phyloP scores from a whole-genome alignment of 2,888 invertebrate genomes.

The Dynastes maya region DNA sequence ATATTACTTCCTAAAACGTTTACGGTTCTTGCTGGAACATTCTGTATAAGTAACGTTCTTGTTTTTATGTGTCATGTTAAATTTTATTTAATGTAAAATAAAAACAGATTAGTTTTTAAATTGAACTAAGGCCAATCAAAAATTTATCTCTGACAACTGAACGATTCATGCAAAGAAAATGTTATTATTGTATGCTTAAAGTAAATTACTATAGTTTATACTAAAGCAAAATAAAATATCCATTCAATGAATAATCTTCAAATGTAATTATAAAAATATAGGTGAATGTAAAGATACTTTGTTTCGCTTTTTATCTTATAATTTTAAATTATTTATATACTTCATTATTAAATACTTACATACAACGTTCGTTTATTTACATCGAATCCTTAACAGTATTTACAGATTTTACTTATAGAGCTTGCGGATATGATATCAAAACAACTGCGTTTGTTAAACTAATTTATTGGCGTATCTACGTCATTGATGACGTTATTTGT shows the following conservation, averaged over 20 bases:
- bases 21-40: too few species aligned
- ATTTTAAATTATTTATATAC: neutral
- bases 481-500: slow-evolving; percentile 16
- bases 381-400: neutral
- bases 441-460: slow-evolving; percentile 11
- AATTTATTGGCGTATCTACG: slow-evolving; percentile 1
- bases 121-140: too few species aligned
- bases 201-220: too few species aligned
- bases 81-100: too few species aligned
- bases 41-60: too few species aligned
- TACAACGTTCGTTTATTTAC: neutral
- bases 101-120: too few species aligned
- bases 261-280: neutral
- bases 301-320: neutral
- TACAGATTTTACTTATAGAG: neutral
- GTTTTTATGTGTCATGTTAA: too few species aligned
- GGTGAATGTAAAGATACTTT: neutral
- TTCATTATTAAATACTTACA: too few species aligned
- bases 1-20: too few species aligned
- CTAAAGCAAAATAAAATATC: neutral
- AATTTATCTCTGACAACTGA: too few species aligned
- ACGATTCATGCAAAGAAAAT: too few species aligned
- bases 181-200: too few species aligned
- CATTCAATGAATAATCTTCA: neutral
- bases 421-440: slow-evolving; percentile 15